phyloP scores from a whole-genome alignment of 2,888 invertebrate genomes.

The Perizoma flavofasciatum region DNA sequence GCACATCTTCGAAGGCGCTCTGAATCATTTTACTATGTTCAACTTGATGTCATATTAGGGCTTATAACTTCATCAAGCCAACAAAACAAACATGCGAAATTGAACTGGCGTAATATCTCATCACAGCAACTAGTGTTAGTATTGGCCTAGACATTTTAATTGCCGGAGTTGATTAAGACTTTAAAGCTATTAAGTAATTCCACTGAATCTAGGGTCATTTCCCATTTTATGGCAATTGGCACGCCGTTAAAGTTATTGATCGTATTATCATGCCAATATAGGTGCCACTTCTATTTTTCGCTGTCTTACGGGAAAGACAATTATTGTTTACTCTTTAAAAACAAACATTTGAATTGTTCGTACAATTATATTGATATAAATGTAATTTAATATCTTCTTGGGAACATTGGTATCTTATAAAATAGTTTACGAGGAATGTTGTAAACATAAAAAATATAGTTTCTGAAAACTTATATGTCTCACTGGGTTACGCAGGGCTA shows the following conservation, averaged over 20 bases:
- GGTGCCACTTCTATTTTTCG: slow-evolving; percentile 6
- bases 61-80: too few relatives aligned
- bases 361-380: not conserved
- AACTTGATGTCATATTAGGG: too few relatives aligned
- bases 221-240: slow-evolving; percentile 16
- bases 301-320: not conserved
- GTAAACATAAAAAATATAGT: too few relatives aligned
- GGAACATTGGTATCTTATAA: too few relatives aligned
- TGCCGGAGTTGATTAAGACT: slow-evolving; percentile 11
- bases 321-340: not conserved
- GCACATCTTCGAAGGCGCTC: too few relatives aligned
- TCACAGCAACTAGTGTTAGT: slow-evolving; percentile 1
- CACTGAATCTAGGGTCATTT: slow-evolving; percentile 12
- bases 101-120: slow-evolving; percentile 7
- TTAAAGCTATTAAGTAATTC: slow-evolving; percentile 18
- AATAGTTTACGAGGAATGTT: too few relatives aligned
- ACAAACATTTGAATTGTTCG: slow-evolving; percentile 1
- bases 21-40: too few relatives aligned
- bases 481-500: too few relatives aligned
- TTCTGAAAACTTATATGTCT: too few relatives aligned
- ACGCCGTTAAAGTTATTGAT: slow-evolving; percentile 6
- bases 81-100: not conserved
- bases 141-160: slow-evolving; percentile 13
- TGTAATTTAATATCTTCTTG: too few relatives aligned
- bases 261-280: slow-evolving; percentile 1